These are phyloP conservation scores for Morpho achilles DNA, from an alignment of 2,888 invertebrate species.

Conservation along the genomic window DNA sequence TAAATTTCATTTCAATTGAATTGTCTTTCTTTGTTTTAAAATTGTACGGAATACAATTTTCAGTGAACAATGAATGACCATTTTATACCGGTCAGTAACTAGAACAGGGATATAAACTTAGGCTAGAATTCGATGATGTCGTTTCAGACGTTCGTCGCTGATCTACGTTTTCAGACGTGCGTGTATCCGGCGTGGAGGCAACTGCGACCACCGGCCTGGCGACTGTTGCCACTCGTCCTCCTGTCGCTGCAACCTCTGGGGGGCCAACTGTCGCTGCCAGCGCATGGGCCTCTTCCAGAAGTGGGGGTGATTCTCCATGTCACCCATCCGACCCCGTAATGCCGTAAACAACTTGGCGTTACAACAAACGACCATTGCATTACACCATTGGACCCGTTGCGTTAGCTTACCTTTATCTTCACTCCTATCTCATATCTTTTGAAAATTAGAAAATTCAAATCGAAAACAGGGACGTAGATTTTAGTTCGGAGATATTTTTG, in stretches of 20 bases:
- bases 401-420: slow-evolving; percentile 41
- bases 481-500: slow-evolving; percentile 71
- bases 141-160: slow-evolving; percentile 90
- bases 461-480: slow-evolving; percentile 74
- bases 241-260: slow-evolving; percentile 94
- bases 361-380: slow-evolving; percentile 62
- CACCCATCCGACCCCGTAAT: slow-evolving; percentile 51
- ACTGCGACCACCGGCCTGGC: slow-evolving; percentile 90
- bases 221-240: slow-evolving; percentile 93
- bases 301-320: slow-evolving; percentile 80
- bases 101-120: slow-evolving; percentile 54
- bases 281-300: slow-evolving; percentile 93
- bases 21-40: no score
- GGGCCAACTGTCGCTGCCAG: slow-evolving; percentile 92
- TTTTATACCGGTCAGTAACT: slow-evolving; percentile 3
- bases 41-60: neutral
- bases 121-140: slow-evolving; percentile 76
- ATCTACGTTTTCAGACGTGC: slow-evolving; percentile 92
- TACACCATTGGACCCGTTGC: slow-evolving; percentile 60
- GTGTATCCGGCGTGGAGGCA: slow-evolving; percentile 89
- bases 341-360: slow-evolving; percentile 64
- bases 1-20: no score
- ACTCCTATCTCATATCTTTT: slow-evolving; percentile 34
- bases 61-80: neutral
- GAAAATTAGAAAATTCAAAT: slow-evolving; percentile 48